Evolutionary conservation across 2,888 invertebrate genomes (phyloP), one percentile per base, ranked within the genome.

Genomic region (Drosophila paramelanica): DNA sequence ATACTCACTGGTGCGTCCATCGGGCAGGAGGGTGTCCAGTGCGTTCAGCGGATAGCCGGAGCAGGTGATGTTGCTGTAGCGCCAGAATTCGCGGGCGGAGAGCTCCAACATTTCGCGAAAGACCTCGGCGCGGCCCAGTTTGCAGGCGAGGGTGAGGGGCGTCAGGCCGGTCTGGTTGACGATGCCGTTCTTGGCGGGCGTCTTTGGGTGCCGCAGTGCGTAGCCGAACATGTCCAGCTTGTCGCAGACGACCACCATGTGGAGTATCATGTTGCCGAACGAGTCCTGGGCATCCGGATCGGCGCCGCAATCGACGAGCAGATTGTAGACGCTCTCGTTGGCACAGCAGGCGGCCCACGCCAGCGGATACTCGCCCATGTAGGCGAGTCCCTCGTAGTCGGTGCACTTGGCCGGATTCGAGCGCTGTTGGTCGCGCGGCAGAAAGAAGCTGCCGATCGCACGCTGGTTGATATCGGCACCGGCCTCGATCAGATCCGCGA

Each of bases 221-320:
- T 99, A 99, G 31, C 98, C 98, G 91, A 99, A 99, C 99, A 99
- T 99, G 89, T 98, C 98, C 94, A 98, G 93, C 93, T 99, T 98
- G 93, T 99, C 98, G 90, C 98, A 96, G 67, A 99, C 98, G 41
- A 99, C 99, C 39, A 99, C 98, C 98, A 99, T 99, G 91, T 99
- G 99, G n/a, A 99, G 94, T 73, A 99, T 98, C 95, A 98, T 99
- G 91, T 99, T 99, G 11, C 99, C 99, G 90, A 98, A 99, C 0
- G 97, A 95, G 92, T 99, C 99, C 91, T 98, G 97, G n/a, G 95
- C 94, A 92, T 99, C 98, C 0, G 99, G 99, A 93, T 99, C 96
- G 0, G 99, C 98, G 1, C 97, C 98, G 49, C 95, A 95, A 85
- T 98, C 98, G 57, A 99, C 93, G 2, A 99, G 94, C 67, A 98